Percentiles rank a stretch among this genome's conserved stretches.
phyloP scores from a whole-genome alignment of 2,888 invertebrate genomes.

The Acleris sparsana region DNA sequence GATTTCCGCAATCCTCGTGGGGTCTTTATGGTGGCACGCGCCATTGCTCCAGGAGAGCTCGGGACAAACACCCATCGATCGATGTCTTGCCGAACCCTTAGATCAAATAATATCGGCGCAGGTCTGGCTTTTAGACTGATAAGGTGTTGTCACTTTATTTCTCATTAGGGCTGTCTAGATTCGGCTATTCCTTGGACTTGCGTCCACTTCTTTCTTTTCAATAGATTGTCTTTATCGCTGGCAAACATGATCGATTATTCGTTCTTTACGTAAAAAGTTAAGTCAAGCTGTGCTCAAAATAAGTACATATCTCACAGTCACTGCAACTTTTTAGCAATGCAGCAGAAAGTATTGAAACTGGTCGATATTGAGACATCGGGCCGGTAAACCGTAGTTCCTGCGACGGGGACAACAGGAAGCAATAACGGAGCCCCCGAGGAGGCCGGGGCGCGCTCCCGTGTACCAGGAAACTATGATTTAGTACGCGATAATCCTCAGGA shows the following conservation, averaged over 20 bases:
- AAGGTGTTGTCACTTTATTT: constrained; percentile 5
- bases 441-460: constrained; percentile 47
- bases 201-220: too few species aligned
- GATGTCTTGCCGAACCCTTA: constrained; percentile 28
- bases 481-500: constrained; percentile 53
- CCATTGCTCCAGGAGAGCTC: constrained; percentile 55
- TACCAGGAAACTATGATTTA: constrained; percentile 79
- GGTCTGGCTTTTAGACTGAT: constrained; percentile 27
- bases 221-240: constrained; percentile 9
- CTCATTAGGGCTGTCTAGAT: too few species aligned
- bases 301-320: background rate
- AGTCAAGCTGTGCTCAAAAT: constrained; percentile 2
- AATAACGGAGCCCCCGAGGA: constrained; percentile 73
- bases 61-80: constrained; percentile 41
- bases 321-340: constrained; percentile 26
- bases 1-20: constrained; percentile 76
- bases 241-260: constrained; percentile 9
- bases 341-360: constrained; percentile 27
- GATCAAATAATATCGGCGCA: constrained; percentile 30
- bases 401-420: constrained; percentile 76
- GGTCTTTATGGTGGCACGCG: constrained; percentile 79
- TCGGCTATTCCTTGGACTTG: too few species aligned
- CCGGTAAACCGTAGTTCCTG: constrained; percentile 62
- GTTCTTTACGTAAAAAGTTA: constrained; percentile 7
- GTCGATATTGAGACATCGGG: constrained; percentile 37